These are phyloP conservation scores for Drosophila algonquin DNA, from an alignment of 2,888 invertebrate species.

Conservation along the genomic window DNA sequence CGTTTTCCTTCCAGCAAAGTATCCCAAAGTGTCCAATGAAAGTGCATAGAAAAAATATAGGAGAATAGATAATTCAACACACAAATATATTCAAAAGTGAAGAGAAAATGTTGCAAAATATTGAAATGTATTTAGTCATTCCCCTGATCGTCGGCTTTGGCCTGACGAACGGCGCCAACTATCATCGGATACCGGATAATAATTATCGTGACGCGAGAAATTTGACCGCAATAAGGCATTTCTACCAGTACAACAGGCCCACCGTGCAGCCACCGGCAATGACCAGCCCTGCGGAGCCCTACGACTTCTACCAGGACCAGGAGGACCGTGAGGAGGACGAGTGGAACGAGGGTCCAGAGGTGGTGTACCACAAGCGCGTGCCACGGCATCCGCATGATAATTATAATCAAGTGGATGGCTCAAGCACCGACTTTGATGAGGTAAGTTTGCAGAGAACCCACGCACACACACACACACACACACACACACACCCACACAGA, in stretches of 20 bases:
- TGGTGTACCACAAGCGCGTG: slow-evolving; percentile 47
- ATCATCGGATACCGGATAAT: not conserved
- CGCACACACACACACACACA: slow-evolving; percentile 9
- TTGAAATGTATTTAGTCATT: slow-evolving; percentile 16
- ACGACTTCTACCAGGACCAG: slow-evolving; percentile 4
- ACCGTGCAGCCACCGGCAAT: slow-evolving; percentile 5
- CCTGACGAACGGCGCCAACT: slow-evolving; percentile 4
- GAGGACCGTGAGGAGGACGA: not conserved
- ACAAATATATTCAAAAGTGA: not conserved
- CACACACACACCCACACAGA: slow-evolving; percentile 29
- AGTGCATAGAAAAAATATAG: slow-evolving; percentile 5
- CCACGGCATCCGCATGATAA: slow-evolving; percentile 49
- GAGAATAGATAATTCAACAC: not conserved
- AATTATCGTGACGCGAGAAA: slow-evolving; percentile 25
- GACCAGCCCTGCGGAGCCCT: not conserved
- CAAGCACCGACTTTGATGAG: slow-evolving; percentile 46
- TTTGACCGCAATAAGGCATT: slow-evolving; percentile 11
- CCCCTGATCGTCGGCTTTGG: not conserved
- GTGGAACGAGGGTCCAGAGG: not conserved
- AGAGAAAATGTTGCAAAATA: not conserved
- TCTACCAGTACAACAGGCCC: not conserved
- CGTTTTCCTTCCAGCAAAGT: slow-evolving; percentile 17
- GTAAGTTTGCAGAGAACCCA: slow-evolving; percentile 49
- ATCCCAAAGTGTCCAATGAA: not conserved
- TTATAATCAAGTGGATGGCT: slow-evolving; percentile 48